A percentile compares a stretch with the other conserved stretches of the same genome.
phyloP scores from a whole-genome alignment of 2,113 vertebrate species.

The Phaethon lepturus region DNA sequence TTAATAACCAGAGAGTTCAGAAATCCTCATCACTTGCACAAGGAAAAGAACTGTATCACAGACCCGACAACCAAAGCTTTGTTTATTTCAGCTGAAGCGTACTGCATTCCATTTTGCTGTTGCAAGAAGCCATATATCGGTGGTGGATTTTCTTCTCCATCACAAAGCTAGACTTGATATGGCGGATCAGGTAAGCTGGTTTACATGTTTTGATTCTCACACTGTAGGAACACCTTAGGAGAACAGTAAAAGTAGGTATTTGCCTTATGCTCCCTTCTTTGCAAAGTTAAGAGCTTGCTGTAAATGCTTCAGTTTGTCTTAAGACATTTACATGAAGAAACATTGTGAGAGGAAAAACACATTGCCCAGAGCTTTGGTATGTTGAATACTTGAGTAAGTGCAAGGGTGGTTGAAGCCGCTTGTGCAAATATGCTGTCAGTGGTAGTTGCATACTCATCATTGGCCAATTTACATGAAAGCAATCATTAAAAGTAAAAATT shows the following conservation, averaged over 20 bases:
- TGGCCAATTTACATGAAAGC: not conserved
- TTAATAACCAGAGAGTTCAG: not conserved
- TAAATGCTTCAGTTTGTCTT: not conserved
- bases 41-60: not conserved
- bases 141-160: conserved; percentile 83
- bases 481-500: not conserved
- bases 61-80: not conserved
- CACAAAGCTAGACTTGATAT: conserved; percentile 88
- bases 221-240: not conserved
- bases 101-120: conserved; percentile 90
- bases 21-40: not conserved
- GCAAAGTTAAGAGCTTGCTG: not conserved
- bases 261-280: fast-evolving
- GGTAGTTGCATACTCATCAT: not conserved
- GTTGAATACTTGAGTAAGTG: not conserved
- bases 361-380: not conserved
- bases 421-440: not conserved
- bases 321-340: not conserved
- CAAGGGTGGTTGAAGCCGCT: not conserved
- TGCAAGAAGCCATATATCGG: conserved; percentile 78
- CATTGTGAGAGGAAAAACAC: not conserved
- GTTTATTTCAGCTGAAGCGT: conserved; percentile 79
- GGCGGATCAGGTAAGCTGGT: conserved; percentile 84
- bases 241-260: not conserved
- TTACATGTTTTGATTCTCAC: not conserved